phyloP scores from a whole-genome alignment of 2,797 vertebrate genomes.

The Megaceryle alcyon region DNA sequence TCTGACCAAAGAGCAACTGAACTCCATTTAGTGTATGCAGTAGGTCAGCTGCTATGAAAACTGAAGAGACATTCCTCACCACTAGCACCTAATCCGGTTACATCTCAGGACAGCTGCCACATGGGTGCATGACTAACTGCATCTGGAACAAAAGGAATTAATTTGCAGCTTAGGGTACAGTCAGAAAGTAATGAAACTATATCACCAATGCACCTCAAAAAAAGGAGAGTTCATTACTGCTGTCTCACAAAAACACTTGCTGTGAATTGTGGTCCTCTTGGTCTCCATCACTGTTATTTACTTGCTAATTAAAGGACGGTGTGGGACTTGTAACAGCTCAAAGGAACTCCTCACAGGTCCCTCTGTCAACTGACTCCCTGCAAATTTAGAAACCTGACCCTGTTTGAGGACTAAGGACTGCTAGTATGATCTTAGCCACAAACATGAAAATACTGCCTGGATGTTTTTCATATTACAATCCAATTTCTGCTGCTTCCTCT shows the following conservation, averaged over 20 bases:
- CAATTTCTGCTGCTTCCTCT: not conserved
- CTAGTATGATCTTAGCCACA: not conserved
- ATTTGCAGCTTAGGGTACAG: not conserved
- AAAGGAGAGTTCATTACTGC: not conserved
- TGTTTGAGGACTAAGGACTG: not conserved
- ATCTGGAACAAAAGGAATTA: not conserved
- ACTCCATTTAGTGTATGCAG: not conserved
- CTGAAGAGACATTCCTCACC: not conserved
- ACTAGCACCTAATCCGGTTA: not conserved
- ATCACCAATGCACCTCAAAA: not conserved
- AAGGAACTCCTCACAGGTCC: not conserved
- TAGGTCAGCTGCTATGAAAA: not conserved
- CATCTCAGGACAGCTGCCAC: not conserved
- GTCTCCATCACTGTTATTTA: not conserved
- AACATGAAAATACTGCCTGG: not conserved
- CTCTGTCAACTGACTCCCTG: not conserved
- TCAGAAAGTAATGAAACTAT: not conserved
- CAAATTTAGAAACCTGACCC: not conserved
- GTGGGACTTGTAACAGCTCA: not conserved
- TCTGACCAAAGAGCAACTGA: not conserved
- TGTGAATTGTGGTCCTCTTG: not conserved
- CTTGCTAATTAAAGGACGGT: slow-evolving; percentile 19
- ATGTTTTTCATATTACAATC: not conserved
- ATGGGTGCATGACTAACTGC: not conserved
- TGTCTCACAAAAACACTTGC: not conserved